phyloP scores from a whole-genome alignment of 2,888 invertebrate genomes.

The Tetramorium bicarinatum region DNA sequence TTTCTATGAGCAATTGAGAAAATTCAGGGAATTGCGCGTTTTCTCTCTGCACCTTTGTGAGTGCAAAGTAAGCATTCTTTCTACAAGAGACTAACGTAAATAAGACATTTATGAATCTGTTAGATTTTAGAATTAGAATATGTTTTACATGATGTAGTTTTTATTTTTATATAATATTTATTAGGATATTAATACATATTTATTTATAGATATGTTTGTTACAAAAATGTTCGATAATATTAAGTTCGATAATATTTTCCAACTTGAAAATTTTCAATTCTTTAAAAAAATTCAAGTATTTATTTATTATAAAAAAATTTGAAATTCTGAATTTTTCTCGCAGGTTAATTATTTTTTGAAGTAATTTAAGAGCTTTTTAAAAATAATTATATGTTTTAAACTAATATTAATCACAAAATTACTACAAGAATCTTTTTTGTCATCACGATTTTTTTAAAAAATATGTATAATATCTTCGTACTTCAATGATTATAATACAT shows the following conservation, averaged over 20 bases:
- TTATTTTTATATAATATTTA: not conserved
- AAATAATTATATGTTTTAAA: not conserved
- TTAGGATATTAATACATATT: not conserved
- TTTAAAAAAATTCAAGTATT: not conserved
- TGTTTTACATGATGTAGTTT: not conserved
- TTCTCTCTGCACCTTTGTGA: not conserved
- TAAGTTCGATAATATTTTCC: not conserved
- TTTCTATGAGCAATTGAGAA: not conserved
- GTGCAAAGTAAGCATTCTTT: not conserved
- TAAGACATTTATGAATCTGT: not conserved
- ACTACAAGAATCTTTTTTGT: not conserved
- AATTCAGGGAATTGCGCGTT: not conserved
- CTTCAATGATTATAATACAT: not conserved
- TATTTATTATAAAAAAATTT: not conserved
- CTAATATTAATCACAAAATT: not conserved
- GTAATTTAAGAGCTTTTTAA: not conserved
- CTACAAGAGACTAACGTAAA: not conserved
- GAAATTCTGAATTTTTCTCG: not conserved
- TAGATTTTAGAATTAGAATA: no score
- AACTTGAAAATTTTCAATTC: not conserved
- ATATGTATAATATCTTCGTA: not conserved
- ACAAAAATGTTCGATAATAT: not conserved
- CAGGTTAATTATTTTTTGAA: not conserved
- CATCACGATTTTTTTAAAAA: no score
- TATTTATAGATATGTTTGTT: slow-evolving; percentile 1